Base-by-base conservation (phyloP, 2,113 vertebrate genomes). In the Hylia prasina region DNA sequence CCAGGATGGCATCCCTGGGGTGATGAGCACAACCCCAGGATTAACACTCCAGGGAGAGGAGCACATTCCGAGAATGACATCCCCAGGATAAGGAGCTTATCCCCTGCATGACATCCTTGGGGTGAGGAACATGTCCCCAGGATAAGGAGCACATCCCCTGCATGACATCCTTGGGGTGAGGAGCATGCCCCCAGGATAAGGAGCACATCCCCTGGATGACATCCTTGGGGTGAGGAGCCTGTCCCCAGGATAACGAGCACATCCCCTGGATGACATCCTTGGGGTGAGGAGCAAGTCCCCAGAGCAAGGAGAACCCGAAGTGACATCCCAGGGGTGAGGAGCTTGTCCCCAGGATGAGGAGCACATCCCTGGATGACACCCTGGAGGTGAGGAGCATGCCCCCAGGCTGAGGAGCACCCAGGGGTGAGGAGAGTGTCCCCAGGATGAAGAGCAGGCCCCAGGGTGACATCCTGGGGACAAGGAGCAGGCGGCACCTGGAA, bases 401-500 rank as follows among this genome's bases (percentile, higher is more conserved):
- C 31, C 17, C 24, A 33, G 17, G 6, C 1, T 15, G 10, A 73
- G 7, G 28, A 64, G 28, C 11, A 54, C 18, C 33, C 20, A 6
- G 18, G 16, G 35, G 3, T 42, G 53, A 66, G 27, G 7, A 37
- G 19, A 3, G 7, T 2, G 2, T 42, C 42, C 44, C 23, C 54
- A 40, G 11, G 11, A 21, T 6, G 8, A 64, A 3, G 22, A 69
- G 24, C 10, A 40, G 2, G 2, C 11, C 37, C 22, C 33, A 39
- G 17, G 53, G 48, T 37, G 69, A 37, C 1, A 2, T 9, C 30
- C 45, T 21, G 11, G 13, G 30, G 80, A 1, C 0, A 2, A 61
- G 58, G 37, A 72, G 71, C 63, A 25, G 76, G 72, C 60, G 28
- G 44, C 30, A 99, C 99, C 99, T 99, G 98, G 97, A 99, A 99